Base-by-base conservation (phyloP, 2,113 vertebrate species). In the Pollachius pollachius region DNA sequence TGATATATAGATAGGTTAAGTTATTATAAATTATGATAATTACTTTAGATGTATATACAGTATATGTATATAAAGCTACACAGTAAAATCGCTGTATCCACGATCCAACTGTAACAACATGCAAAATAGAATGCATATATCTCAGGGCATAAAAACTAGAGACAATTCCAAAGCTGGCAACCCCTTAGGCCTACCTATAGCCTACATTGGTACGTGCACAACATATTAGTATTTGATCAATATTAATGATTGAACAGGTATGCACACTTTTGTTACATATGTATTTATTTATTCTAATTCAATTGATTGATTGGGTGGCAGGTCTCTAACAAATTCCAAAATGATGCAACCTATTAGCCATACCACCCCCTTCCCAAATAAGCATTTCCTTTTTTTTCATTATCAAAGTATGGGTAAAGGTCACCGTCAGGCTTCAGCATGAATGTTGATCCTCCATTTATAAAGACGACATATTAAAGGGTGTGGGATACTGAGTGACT, bases 341-440 rank as follows among this genome's bases (percentile, higher is more conserved):
- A 48, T 48, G 41, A 48, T 48, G 8, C 41, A 48, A 48, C 30
- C 30, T 34, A 34, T 34, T 34, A 16, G 63, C 72, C 54, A 68
- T 67, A 68, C 64, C 64, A 63, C 25, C 66, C 27, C 41, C 68
- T 12, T 18, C n/a, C 59, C 52, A 61, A 37, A 15, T 16, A 54
- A 54, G n/a, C 8, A 13, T n/a, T 58, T 58, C 18, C 18, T 58
- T n/a, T 19, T 48, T 48, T 48, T 59, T 59, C 58, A 70, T 70
- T 57, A 75, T 80, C 72, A 77, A n/a, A 65, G 17, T 11, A 34
- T 48, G 65, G 34, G 27, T 75, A 80, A 84, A 84, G 76, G 74
- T 79, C 72, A 75, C 34, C 12, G 25, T 18, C n/a, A 52, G 66
- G 73, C 58, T 62, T 66, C 65, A 71, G 15, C 62, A 67, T 52